Evolutionary conservation across 1,140 invertebrate species (phyloP).

Genomic region (Pseudomyrmex sp.): DNA sequence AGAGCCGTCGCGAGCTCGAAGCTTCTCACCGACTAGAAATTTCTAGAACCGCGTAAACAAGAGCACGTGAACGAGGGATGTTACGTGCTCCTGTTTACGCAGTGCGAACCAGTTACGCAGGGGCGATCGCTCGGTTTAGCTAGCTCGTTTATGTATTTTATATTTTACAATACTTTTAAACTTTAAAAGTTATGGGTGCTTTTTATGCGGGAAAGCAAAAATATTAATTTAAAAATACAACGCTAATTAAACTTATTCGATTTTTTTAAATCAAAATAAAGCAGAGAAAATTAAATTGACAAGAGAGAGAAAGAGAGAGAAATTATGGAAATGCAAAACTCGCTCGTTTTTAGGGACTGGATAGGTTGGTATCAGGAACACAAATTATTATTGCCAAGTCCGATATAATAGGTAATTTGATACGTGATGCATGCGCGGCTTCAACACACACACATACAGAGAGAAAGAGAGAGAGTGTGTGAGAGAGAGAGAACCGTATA

Average conservation of each 20-base stretch:
- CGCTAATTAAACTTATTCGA: background rate
- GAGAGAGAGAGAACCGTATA: slow-evolving; percentile 63
- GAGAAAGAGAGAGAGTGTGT: too few relatives aligned
- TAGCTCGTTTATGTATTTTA: too few relatives aligned
- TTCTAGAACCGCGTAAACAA: too few relatives aligned
- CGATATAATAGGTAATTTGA: slow-evolving; percentile 80
- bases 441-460: slow-evolving; percentile 28
- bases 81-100: too few relatives aligned
- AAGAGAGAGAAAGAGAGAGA: background rate
- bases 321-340: slow-evolving; percentile 44
- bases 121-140: too few relatives aligned
- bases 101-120: too few relatives aligned
- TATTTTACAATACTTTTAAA: too few relatives aligned
- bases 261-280: background rate
- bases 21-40: too few relatives aligned
- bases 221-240: slow-evolving; percentile 15
- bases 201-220: background rate
- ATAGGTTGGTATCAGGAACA: slow-evolving; percentile 2
- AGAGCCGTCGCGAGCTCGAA: too few relatives aligned
- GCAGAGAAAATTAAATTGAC: background rate
- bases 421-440: slow-evolving; percentile 64
- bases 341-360: slow-evolving; percentile 33
- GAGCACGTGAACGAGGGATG: too few relatives aligned
- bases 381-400: slow-evolving; percentile 68
- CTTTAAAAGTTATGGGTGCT: background rate